Evolutionary conservation across 2,113 vertebrate species (phyloP), one percentile per base, ranked within the genome.

Genomic region (Ranitomeya variabilis): DNA sequence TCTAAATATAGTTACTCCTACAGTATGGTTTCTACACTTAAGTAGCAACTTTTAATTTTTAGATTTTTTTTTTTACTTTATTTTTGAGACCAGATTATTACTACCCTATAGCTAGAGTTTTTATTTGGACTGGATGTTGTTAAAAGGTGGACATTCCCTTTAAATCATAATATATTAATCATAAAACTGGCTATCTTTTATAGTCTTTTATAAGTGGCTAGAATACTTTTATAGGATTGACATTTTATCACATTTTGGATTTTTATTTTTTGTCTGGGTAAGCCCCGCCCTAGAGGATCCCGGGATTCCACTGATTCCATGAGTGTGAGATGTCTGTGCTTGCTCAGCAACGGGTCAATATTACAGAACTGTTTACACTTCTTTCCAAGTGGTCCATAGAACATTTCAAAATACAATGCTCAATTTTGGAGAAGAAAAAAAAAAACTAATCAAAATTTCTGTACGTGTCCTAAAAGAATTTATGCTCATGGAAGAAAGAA

Each of bases 321-420:
- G 7, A 64, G 60, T 5, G 19, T 19, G 19, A 4, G 60, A 7
- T 1, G 7, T 73, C 26, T 7, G 15, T 7, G 13, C 69, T 73
- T 73, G 26, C 69, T 31, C 23, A 6, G 69, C 26, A 31, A 31
- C 1, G 69, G 11, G 69, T 74, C 31, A 45, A 45, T 74, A 45
- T 18, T 74, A 45, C 31, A 45, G 9, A 81, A 18, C 14, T 1
- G 80, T 64, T 66, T 64, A 82, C 80, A 66, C 19, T 31, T 60
- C 31, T 80, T 55, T 60, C 19, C 31, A 7, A 57, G 18, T 82
- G 66, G 67, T 85, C 66, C 64, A 21, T 13, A 21, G 57, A 10
- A 85, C 83, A 85, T 85, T 73, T 85, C 67, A 55, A 71, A 85
- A 69, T 26, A 16, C 6, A 71, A 79, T 15, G 31, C 31, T 37